Percentiles rank a stretch among this genome's conserved stretches.
Evolutionary conservation across 2,113 vertebrate species (phyloP).

Genomic region (Pterocles burchelli): DNA sequence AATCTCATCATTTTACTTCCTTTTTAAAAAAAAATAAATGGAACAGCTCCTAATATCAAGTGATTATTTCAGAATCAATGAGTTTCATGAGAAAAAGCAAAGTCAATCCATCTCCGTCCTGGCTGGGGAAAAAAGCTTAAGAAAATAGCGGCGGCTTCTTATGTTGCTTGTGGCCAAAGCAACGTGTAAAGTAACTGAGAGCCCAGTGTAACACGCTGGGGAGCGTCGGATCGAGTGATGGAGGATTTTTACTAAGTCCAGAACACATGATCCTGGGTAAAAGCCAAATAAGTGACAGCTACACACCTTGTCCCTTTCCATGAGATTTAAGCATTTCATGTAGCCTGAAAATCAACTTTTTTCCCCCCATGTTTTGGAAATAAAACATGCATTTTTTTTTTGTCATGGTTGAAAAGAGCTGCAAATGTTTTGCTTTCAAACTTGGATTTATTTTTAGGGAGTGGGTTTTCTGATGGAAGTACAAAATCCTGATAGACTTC

Average conservation of each 20-base stretch:
- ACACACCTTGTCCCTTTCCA: neutral
- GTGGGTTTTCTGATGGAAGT: neutral
- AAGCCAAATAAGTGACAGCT: neutral
- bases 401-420: neutral
- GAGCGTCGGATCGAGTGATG: neutral
- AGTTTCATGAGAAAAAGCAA: neutral
- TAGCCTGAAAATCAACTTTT: neutral
- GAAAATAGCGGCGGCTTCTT: neutral
- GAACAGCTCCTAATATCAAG: neutral
- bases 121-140: neutral
- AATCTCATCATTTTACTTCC: neutral
- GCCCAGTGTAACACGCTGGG: rapidly evolving
- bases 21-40: neutral
- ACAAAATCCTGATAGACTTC: neutral
- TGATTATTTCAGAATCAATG: neutral
- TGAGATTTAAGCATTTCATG: neutral
- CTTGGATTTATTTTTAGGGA: neutral
- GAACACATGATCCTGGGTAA: neutral
- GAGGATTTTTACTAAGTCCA: neutral
- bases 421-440: neutral
- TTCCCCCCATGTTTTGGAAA: neutral
- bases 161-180: neutral
- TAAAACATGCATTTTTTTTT: neutral
- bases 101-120: neutral
- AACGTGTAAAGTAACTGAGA: neutral